phyloP scores from a whole-genome alignment of 2,888 invertebrate genomes.

The Drosophila emarginata region DNA sequence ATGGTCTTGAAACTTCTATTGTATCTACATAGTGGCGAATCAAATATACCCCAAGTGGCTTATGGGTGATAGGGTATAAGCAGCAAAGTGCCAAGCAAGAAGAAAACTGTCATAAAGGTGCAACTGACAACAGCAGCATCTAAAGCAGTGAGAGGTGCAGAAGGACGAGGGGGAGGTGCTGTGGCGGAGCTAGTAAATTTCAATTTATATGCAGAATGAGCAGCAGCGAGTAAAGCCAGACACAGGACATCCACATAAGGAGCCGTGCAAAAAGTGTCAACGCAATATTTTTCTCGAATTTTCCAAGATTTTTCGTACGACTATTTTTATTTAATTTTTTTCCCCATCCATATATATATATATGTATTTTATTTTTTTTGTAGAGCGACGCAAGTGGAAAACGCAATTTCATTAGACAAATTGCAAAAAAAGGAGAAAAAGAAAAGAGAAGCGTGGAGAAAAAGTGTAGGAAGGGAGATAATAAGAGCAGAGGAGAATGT shows the following conservation, averaged over 20 bases:
- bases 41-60: neutral
- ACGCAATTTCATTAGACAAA: constrained; percentile 81
- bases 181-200: constrained; percentile 72
- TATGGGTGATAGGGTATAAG: constrained; percentile 14
- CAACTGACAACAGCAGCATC: constrained; percentile 67
- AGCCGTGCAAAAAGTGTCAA: constrained; percentile 67
- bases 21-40: neutral
- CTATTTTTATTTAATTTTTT: constrained; percentile 35
- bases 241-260: constrained; percentile 20
- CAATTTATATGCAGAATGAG: constrained; percentile 82
- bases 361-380: constrained; percentile 30
- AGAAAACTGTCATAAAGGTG: constrained; percentile 81
- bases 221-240: constrained; percentile 54
- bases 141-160: constrained; percentile 22
- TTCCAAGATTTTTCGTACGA: constrained; percentile 62
- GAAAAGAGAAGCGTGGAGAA: neutral
- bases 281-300: constrained; percentile 72
- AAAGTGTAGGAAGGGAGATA: constrained; percentile 58
- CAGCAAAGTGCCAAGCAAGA: constrained; percentile 64
- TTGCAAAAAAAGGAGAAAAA: constrained; percentile 37
- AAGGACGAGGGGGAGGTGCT: neutral
- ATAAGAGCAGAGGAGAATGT: constrained; percentile 61
- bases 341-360: constrained; percentile 15
- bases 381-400: constrained; percentile 66
- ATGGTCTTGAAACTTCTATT: neutral